Evolutionary conservation across 2,888 invertebrate species (phyloP), one percentile per base, ranked within the genome.

Genomic region (Caenorhabditis japonica): DNA sequence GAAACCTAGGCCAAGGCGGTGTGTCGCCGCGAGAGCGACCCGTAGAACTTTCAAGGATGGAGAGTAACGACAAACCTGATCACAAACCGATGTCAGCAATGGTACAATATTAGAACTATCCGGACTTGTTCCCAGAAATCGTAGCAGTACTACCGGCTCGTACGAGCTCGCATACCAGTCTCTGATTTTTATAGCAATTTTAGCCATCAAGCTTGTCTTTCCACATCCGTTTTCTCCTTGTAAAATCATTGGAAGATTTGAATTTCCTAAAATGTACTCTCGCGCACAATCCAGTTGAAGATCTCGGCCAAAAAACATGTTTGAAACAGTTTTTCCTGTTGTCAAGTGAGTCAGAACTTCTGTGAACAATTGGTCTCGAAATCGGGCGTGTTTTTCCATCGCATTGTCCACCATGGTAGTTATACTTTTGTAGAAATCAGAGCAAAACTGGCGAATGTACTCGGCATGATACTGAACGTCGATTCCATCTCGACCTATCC

Each of bases 171-270:
- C 70, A 13, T 78, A 61, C 85, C 85, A 85, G 19, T 53, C 62
- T 15, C 84, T 59, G 10, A 77, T 39, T 41, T 76, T 61, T 3
- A 77, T 93, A 0, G 95, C 94, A 72, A 94, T 93, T 89, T 95
- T 95, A 0, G 97, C 93, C 68, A 97, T 90, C 0, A 97, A 90
- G 17, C 97, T 97, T 0, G 97, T 97, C 89, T 99, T 99, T 0
- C 97, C 97, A 87, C 97, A 97, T 41, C 97, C 97, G 86, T 96
- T 94, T 89, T 94, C 94, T 34, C 97, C 97, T 88, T 94, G 79
- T 13, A 83, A 60, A 25, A 84, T 79, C 12, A 84, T 61, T 7
- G 96, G 95, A 87, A 94, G 93, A 85, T 94, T 93, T 15, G 93
- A 93, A 41, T 77, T 77, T 46, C 92, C 93, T 83, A 92, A 90